Conservation (phyloP, 2,888 invertebrate genomes). For the Bunonema sp. region DNA sequence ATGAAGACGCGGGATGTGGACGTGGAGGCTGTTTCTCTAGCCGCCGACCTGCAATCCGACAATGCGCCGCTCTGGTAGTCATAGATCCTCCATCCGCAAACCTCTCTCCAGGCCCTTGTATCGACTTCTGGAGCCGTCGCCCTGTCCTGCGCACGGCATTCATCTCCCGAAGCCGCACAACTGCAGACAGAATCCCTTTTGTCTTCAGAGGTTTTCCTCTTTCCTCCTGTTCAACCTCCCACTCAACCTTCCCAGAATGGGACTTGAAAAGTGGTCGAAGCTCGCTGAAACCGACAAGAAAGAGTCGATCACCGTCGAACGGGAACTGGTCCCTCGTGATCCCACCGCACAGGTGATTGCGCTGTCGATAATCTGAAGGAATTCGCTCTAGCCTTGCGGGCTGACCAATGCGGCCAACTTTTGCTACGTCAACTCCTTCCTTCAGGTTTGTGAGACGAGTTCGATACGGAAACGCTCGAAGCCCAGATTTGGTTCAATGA, state of each 20-base stretch:
- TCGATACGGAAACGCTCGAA: background rate
- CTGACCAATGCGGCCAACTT: constrained; percentile 32
- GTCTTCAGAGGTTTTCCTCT: background rate
- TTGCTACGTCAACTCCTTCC: constrained; percentile 41
- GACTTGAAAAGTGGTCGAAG: background rate
- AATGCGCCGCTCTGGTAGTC: no score
- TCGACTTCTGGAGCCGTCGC: no score
- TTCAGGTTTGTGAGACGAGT: constrained; percentile 19
- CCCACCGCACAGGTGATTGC: no score
- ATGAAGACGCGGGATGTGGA: no score
- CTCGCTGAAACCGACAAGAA: constrained; percentile 7
- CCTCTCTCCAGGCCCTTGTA: no score
- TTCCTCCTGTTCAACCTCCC: background rate
- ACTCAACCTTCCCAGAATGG: background rate
- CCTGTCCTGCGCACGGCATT: no score
- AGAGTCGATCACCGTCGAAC: constrained; percentile 11
- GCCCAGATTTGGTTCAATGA: constrained; percentile 33
- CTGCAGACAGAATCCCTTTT: background rate
- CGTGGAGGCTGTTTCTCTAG: no score
- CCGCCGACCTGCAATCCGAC: no score
- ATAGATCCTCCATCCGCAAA: no score
- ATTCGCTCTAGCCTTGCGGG: constrained; percentile 34
- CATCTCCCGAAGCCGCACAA: no score
- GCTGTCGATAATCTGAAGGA: constrained; percentile 18
- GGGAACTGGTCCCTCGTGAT: background rate